These are phyloP conservation scores for Amaurobius ferox DNA, from an alignment of 2,888 invertebrate species.

Conservation along the genomic window DNA sequence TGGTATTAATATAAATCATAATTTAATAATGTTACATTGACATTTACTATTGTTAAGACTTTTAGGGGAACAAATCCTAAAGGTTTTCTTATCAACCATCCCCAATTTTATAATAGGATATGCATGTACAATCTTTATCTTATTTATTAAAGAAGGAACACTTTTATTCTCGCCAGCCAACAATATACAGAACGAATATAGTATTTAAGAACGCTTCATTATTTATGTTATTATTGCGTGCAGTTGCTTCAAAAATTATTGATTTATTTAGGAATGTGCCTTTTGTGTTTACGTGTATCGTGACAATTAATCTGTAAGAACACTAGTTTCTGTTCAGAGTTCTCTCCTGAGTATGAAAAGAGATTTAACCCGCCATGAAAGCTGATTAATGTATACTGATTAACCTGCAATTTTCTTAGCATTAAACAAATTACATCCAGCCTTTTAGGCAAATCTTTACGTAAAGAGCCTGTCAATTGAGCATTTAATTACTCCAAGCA, in stretches of 20 bases:
- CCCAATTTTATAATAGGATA: too few species aligned
- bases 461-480: neutral
- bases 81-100: too few species aligned
- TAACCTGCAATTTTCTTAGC: conserved; percentile 26
- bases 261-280: neutral
- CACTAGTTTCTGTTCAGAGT: neutral
- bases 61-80: too few species aligned
- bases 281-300: neutral
- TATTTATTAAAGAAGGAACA: too few species aligned
- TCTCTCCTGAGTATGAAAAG: neutral
- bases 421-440: conserved; percentile 28
- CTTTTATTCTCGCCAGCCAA: too few species aligned
- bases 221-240: neutral
- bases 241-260: neutral
- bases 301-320: neutral
- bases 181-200: too few species aligned
- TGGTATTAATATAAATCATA: too few species aligned
- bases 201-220: too few species aligned
- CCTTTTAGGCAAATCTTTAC: neutral
- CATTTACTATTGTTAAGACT: too few species aligned
- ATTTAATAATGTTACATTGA: too few species aligned
- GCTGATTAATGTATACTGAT: conserved; percentile 36
- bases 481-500: neutral
- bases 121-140: too few species aligned
- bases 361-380: conserved; percentile 13